A percentile compares a stretch with the other conserved stretches of the same genome.
Evolutionary conservation across 2,797 vertebrate species (phyloP).

Genomic region (Mormyrus proboscirostris): DNA sequence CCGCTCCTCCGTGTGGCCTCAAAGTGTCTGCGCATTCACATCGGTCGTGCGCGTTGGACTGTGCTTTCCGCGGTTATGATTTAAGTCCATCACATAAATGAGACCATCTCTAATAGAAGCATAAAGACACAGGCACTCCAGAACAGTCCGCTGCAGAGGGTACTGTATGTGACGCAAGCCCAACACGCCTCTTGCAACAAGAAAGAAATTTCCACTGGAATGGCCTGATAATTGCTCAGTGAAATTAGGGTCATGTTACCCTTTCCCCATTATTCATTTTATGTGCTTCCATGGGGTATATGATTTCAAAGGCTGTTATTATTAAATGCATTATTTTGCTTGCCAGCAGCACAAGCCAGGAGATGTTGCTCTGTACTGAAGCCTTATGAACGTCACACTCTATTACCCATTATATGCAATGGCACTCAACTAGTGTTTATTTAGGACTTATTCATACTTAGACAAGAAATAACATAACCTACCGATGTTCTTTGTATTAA

Average conservation of each 20-base stretch:
- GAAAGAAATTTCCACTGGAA: neutral
- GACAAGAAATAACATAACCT: neutral
- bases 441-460: neutral
- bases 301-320: constrained; percentile 36
- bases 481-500: constrained; percentile 23
- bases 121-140: neutral
- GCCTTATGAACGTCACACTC: neutral
- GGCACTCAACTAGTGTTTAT: neutral
- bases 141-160: neutral
- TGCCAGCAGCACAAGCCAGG: constrained; percentile 30
- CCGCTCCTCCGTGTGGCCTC: neutral
- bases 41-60: neutral
- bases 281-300: constrained; percentile 33
- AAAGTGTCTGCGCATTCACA: neutral
- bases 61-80: neutral
- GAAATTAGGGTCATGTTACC: constrained; percentile 30
- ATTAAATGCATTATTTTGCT: constrained; percentile 41
- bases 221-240: constrained; percentile 15
- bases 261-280: constrained; percentile 32
- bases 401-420: neutral
- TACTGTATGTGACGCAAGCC: neutral
- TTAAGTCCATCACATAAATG: neutral
- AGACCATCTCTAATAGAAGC: neutral
- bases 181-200: neutral
- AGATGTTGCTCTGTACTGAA: constrained; percentile 32